Conservation (phyloP, 2,113 vertebrate species). For the Microtus oregoni region DNA sequence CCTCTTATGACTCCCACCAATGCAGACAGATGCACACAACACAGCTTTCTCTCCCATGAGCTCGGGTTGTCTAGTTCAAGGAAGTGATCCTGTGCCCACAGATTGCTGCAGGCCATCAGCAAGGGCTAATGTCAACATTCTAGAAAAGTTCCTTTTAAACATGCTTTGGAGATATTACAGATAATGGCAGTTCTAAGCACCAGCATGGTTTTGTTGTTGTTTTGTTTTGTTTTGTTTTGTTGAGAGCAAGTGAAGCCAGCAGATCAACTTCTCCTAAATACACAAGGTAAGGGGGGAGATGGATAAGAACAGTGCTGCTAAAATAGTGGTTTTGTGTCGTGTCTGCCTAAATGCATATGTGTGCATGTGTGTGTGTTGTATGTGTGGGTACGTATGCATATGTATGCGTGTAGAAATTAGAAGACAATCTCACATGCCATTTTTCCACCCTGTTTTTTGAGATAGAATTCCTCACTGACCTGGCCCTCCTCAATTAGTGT, state of each 20-base stretch:
- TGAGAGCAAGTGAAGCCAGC: neutral
- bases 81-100: neutral
- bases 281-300: neutral
- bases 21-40: neutral
- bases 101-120: neutral
- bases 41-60: neutral
- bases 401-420: neutral
- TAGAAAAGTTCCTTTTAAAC: slow-evolving; percentile 22
- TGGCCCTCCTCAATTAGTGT: neutral
- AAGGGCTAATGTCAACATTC: neutral
- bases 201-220: neutral
- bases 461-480: neutral
- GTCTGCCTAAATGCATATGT: neutral
- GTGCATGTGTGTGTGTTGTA: neutral
- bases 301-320: neutral
- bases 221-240: neutral
- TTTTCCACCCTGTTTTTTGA: neutral
- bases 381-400: too few relatives aligned
- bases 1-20: neutral
- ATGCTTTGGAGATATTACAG: neutral
- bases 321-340: neutral
- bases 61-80: neutral
- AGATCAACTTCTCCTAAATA: neutral
- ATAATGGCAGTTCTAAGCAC: neutral
- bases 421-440: neutral